Base-by-base conservation (phyloP, 2,888 invertebrate genomes). In the Caenorhabditis afra region DNA sequence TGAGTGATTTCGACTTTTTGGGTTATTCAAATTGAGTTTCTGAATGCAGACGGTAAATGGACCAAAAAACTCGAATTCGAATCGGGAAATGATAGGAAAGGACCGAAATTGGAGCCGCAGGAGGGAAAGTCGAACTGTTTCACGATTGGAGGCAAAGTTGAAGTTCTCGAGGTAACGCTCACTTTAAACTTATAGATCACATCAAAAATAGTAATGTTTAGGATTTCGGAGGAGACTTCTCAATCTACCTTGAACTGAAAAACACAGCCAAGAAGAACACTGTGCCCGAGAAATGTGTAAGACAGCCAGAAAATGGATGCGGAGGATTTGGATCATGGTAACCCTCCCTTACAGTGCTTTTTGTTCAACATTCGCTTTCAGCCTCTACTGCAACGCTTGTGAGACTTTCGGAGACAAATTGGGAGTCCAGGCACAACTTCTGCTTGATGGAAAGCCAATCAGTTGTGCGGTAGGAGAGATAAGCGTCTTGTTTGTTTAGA, bases 311-410 rank as follows among this genome's bases (percentile, higher is more conserved):
- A 8, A 87, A 87, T 53, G 89, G 89, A 8, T 89, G 89, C 61
- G 88, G 88, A 44, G 88, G 88, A 16, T 86, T 89, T 45, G 89
- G 89, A 44, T 88, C 88, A 1, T 89, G 89, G 89, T 89, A 74
- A 37, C n/a, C n/a, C n/a, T n/a, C n/a, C n/a, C n/a, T 29, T 39
- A 16, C 29, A 20, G 20, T 23, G 0, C 22, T 16, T 22, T 1
- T 12, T 23, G 23, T 8, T 18, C 44, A 44, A 47, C 23, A 53
- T 37, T 22, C 12, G 20, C 0, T 68, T 86, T 73, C 65, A 88
- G 89, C 66, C 74, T 89, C 49, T 89, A 89, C 70, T 89, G 89
- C 76, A 87, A 89, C 73, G 89, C 88, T 12, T 89, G 89, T 49
- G 73, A 87, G 50, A 87, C 88, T 8, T 84, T 90, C 61, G 83